These are phyloP conservation scores for Serripes groenlandicus DNA, from an alignment of 2,888 invertebrate species.

Conservation along the genomic window DNA sequence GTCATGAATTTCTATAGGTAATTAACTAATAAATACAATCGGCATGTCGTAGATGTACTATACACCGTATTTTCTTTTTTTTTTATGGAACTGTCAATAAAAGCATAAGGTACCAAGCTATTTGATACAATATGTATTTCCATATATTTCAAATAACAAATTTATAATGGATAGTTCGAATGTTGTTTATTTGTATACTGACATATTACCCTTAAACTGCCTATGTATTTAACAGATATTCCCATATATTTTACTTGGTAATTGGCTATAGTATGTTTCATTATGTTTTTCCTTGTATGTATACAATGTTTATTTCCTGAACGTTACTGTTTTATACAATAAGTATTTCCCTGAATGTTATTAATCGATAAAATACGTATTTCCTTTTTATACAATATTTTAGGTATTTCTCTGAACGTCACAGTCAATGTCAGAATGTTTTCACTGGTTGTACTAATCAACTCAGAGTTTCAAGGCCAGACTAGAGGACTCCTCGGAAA, in stretches of 20 bases:
- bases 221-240: background rate
- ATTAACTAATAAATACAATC: too few relatives aligned
- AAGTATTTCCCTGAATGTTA: background rate
- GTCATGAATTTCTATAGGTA: too few relatives aligned
- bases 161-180: background rate
- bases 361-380: background rate
- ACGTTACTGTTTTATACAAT: background rate
- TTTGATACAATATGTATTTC: background rate
- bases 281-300: background rate
- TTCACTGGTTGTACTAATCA: constrained; percentile 39
- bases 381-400: too few relatives aligned
- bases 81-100: too few relatives aligned
- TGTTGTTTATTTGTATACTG: background rate
- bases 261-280: background rate
- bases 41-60: too few relatives aligned
- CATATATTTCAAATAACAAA: background rate
- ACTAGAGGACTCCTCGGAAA: constrained; percentile 74
- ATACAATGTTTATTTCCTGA: background rate
- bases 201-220: background rate
- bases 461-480: background rate
- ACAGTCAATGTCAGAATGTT: constrained; percentile 42
- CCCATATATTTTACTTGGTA: background rate
- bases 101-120: too few relatives aligned
- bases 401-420: constrained; percentile 44
- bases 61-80: too few relatives aligned